A percentile compares a stretch with the other conserved stretches of the same genome.
These are phyloP conservation scores for Stratiomys singularior DNA, from an alignment of 2,888 invertebrate species.

Conservation along the genomic window DNA sequence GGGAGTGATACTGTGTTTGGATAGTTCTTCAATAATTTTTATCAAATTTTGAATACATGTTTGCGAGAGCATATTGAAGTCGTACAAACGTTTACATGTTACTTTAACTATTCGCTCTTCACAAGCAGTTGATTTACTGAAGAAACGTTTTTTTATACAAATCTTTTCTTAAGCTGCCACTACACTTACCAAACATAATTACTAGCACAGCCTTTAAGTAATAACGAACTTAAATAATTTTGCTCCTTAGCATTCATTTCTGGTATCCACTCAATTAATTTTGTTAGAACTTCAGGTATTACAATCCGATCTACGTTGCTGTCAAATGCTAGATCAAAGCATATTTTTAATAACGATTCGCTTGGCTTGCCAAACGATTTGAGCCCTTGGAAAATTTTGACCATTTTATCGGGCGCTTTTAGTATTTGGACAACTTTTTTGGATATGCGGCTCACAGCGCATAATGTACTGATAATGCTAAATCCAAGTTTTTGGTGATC, in stretches of 20 bases:
- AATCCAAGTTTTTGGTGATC: slow-evolving; percentile 59
- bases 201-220: slow-evolving; percentile 66
- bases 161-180: too few relatives aligned
- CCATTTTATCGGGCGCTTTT: slow-evolving; percentile 58
- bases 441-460: slow-evolving; percentile 59
- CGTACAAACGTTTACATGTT: slow-evolving; percentile 65
- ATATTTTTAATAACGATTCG: slow-evolving; percentile 64
- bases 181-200: slow-evolving; percentile 64
- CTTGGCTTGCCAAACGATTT: slow-evolving; percentile 66
- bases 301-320: slow-evolving; percentile 57
- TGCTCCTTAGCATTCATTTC: slow-evolving; percentile 65
- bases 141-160: too few relatives aligned
- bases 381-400: slow-evolving; percentile 60
- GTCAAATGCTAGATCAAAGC: slow-evolving; percentile 67
- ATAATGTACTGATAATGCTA: slow-evolving; percentile 59
- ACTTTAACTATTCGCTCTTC: slow-evolving; percentile 67
- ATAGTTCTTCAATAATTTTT: slow-evolving; percentile 69
- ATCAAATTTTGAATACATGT: slow-evolving; percentile 68
- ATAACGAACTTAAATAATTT: slow-evolving; percentile 61
- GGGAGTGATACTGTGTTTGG: slow-evolving; percentile 69
- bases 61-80: slow-evolving; percentile 63
- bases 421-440: slow-evolving; percentile 56
- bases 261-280: slow-evolving; percentile 68
- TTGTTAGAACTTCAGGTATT: slow-evolving; percentile 67
- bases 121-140: slow-evolving; percentile 69